A percentile compares a stretch with the other conserved stretches of the same genome.
These are phyloP conservation scores for Patella ulyssiponensis DNA, from an alignment of 2,888 invertebrate species.

Conservation along the genomic window DNA sequence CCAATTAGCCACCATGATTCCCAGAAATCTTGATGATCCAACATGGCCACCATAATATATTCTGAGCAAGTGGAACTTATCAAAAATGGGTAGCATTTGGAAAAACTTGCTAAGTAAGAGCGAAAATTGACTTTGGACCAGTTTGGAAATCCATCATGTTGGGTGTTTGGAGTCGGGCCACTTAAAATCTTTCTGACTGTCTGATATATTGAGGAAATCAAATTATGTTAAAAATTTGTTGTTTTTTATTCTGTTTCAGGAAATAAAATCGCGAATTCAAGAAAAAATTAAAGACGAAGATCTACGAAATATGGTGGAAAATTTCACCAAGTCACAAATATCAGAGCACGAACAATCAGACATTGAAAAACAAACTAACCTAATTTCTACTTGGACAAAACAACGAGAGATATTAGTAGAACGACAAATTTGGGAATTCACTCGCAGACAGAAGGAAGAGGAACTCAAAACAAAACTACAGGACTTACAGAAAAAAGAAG, in stretches of 20 bases:
- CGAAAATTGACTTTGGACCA: no score
- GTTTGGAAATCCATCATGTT: no score
- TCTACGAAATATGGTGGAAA: slow-evolving; percentile 37
- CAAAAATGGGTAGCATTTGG: no score
- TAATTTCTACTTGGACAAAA: slow-evolving; percentile 42
- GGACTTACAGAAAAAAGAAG: slow-evolving; percentile 60
- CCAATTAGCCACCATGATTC: no score
- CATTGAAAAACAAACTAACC: slow-evolving; percentile 30
- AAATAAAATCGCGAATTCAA: not conserved
- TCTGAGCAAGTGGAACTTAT: no score
- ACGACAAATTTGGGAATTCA: slow-evolving; percentile 42
- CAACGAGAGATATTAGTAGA: slow-evolving; percentile 39
- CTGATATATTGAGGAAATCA: no score
- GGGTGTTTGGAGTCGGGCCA: no score
- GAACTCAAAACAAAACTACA: slow-evolving; percentile 52
- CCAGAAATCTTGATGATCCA: no score
- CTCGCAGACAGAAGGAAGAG: slow-evolving; percentile 37
- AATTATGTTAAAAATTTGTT: no score
- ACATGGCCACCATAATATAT: no score
- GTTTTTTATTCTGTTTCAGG: slow-evolving; percentile 6
- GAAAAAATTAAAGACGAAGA: slow-evolving; percentile 26
- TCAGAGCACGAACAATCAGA: slow-evolving; percentile 43
- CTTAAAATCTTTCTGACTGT: no score
- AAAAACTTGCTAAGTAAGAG: no score
- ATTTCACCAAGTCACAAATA: slow-evolving; percentile 39